phyloP scores from a whole-genome alignment of 2,888 invertebrate genomes.

The Rotaria magnacalcarata region DNA sequence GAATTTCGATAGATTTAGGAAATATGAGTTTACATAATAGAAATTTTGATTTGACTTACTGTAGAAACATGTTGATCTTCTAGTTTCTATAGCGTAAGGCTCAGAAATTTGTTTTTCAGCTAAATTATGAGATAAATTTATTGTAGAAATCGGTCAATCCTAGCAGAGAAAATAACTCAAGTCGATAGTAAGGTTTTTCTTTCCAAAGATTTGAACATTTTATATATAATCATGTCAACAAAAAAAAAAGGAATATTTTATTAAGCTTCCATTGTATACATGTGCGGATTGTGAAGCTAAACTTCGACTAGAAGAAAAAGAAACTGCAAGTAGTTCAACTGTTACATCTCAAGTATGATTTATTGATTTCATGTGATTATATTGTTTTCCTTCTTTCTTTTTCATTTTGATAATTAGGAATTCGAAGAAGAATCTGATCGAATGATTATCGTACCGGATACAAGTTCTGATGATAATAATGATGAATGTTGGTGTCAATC shows the following conservation, averaged over 20 bases:
- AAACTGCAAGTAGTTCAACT: background rate
- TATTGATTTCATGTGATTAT: background rate
- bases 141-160: too few species aligned
- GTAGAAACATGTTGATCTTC: too few species aligned
- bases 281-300: conserved; percentile 21
- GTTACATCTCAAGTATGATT: background rate
- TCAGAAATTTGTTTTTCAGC: too few species aligned
- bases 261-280: conserved; percentile 14
- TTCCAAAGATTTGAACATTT: too few species aligned
- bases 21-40: too few species aligned
- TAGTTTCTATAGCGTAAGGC: too few species aligned
- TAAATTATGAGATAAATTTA: too few species aligned
- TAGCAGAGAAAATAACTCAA: too few species aligned
- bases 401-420: background rate
- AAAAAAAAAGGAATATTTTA: background rate
- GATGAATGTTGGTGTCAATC: conserved; percentile 23
- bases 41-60: too few species aligned
- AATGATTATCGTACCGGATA: conserved; percentile 21
- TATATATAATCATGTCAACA: too few species aligned
- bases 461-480: background rate
- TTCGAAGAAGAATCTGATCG: conserved; percentile 6
- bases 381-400: background rate
- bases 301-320: conserved; percentile 19
- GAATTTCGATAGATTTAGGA: too few species aligned
- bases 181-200: too few species aligned